phyloP scores from a whole-genome alignment of 2,888 invertebrate species.

The Leptinotarsa haldemani region DNA sequence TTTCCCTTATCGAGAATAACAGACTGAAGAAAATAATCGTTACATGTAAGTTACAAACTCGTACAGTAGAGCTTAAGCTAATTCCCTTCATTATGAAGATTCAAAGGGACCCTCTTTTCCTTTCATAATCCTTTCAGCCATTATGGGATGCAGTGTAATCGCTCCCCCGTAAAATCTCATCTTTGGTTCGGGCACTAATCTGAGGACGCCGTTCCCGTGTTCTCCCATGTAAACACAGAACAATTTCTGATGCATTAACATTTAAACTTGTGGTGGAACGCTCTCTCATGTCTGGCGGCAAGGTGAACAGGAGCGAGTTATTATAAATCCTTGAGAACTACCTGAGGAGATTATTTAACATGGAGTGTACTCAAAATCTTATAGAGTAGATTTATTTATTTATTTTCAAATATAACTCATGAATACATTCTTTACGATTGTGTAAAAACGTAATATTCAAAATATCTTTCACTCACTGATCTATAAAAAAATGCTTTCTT shows the following conservation, averaged over 20 bases:
- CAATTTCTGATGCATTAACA: constrained; percentile 17
- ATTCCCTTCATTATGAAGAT: constrained; percentile 13
- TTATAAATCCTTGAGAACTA: not conserved
- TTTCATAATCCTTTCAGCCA: constrained; percentile 17
- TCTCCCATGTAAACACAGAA: constrained; percentile 11
- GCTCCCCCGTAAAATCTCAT: constrained; percentile 16
- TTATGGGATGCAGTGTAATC: constrained; percentile 18
- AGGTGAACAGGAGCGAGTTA: constrained; percentile 13
- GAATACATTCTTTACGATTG: too few species aligned
- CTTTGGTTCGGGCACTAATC: constrained; percentile 7
- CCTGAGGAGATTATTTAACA: too few species aligned
- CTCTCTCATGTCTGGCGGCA: not conserved
- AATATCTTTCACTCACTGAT: too few species aligned
- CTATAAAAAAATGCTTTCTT: too few species aligned
- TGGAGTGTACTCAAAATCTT: too few species aligned
- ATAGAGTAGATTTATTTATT: too few species aligned
- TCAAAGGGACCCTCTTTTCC: constrained; percentile 12
- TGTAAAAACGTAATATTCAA: too few species aligned
- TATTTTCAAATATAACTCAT: too few species aligned
- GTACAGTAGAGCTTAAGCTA: constrained; percentile 6
- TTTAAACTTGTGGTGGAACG: constrained; percentile 4
- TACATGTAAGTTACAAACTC: constrained; percentile 12
- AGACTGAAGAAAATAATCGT: constrained; percentile 12
- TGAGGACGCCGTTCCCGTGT: constrained; percentile 2
- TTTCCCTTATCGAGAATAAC: not conserved